Conservation (phyloP, 2,113 vertebrate species). For the Paracanthobrama guichenoti region DNA sequence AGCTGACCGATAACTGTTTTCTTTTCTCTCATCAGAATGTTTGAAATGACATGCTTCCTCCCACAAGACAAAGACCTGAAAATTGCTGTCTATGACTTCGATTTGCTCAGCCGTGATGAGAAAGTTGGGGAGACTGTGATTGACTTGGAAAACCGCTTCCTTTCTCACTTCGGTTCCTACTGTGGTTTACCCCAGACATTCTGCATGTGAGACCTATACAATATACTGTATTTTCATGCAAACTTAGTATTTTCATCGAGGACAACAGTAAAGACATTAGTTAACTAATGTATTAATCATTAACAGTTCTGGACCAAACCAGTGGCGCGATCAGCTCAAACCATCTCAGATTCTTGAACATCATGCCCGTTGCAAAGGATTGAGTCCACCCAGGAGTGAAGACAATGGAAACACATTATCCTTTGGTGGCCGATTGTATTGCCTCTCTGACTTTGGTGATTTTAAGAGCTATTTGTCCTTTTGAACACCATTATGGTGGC, state of each 20-base stretch:
- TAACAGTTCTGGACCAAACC: slow-evolving; percentile 89
- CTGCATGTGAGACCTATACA: slow-evolving; percentile 82
- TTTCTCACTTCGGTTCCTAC: slow-evolving; percentile 90
- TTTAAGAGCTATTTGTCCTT: neutral
- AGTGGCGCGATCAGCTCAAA: slow-evolving; percentile 92
- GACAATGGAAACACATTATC: slow-evolving; percentile 84
- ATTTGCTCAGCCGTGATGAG: slow-evolving; percentile 89
- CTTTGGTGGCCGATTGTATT: slow-evolving; percentile 84
- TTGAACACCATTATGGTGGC: neutral
- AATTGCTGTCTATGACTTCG: slow-evolving; percentile 93
- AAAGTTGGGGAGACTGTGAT: slow-evolving; percentile 96
- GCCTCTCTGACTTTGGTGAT: slow-evolving; percentile 86
- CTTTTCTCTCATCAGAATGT: slow-evolving; percentile 80
- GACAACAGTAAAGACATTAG: neutral
- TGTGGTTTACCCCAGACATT: slow-evolving; percentile 93
- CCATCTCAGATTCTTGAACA: slow-evolving; percentile 89
- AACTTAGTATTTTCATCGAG: neutral
- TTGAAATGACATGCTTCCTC: slow-evolving; percentile 92
- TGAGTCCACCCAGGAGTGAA: slow-evolving; percentile 80
- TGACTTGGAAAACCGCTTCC: slow-evolving; percentile 94
- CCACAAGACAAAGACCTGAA: slow-evolving; percentile 98
- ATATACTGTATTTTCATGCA: neutral
- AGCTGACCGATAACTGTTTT: neutral
- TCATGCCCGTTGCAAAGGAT: slow-evolving; percentile 85
- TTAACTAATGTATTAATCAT: slow-evolving; percentile 3